Base-by-base conservation (phyloP, 2,888 invertebrate genomes). In the Lasioglossum morio region DNA sequence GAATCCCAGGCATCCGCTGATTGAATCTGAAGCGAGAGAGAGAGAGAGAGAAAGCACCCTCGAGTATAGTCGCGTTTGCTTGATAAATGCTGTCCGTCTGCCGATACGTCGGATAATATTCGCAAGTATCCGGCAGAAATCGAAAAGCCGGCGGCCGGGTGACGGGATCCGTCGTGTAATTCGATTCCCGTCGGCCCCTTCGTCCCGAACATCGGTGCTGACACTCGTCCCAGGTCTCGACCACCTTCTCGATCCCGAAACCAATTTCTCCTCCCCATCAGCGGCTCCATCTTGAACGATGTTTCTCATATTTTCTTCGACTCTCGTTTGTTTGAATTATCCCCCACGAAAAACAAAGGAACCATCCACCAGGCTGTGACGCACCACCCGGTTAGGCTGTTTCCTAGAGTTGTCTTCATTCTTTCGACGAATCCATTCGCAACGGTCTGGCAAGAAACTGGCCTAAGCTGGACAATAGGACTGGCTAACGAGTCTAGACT, bases 1-100 rank as follows among this genome's bases (percentile, higher is more conserved):
- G 95, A 95, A 95, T 95, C 88, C 89, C 81, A 89, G 94, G 95
- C 92, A 94, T 95, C 89, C 91, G 90, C 91, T 95, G 94, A 95
- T 95, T 94, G 95, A 94, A 95, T 94, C 92, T 19, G 10, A 37
- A 23, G 23, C 3, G 69, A 69, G 12, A 72, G 34, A 34, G 34
- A 34, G 30, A 72, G 34, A 27, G 14, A 34, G 34, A 34, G 10
- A 27, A 14, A 4, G 46, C 82, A 88, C 88, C 83, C 87, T 70
- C 83, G 81, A 79, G 77, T 27, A 19, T 46, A 57, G 60, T 80
- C 82, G 87, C 85, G 88, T 93, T 94, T 94, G 94, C 93, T 94
- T 95, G 94, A 95, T 95, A 94, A 94, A 95, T 95, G 94, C 92
- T 92, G 88, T 91, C 89, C 90, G 89, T 89, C 91, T 88, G 88